Evolutionary conservation across 2,888 invertebrate species (phyloP), one percentile per base, ranked within the genome.

Genomic region (Athrips mouffetella): DNA sequence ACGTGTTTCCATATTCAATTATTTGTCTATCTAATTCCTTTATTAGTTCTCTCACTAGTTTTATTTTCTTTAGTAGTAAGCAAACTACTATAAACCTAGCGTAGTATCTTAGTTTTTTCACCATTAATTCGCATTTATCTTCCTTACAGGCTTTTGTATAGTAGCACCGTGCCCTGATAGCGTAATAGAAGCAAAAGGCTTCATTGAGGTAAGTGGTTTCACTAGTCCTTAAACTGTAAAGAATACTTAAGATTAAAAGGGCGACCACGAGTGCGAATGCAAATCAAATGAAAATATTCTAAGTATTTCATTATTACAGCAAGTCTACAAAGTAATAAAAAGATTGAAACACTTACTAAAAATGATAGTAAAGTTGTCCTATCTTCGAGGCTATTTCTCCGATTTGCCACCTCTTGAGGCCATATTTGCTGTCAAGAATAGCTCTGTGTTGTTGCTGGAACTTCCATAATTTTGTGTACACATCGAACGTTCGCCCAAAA

Each of bases 361-460:
- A 98, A 87, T 98, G 98, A 82, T 98, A 98, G 86, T 98, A 98
- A 23, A 98, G 93, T 86, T 98, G 98, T 59, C 98, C 98, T 75
- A 98, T 98, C 90, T 98, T 98, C 47, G 98, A 98, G 42, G 98
- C 98, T 59, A 98, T 98, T 88, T 98, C 98, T 47, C 98, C 98
- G 65, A 98, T 98, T 86, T 98, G 98, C 98, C 98, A 98, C 63
- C 98, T 89, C 75, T 98, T 98, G 65, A 98, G 89, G 25, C 97
- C 97, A 82, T 98, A 98, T 83, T 97, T 97, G 55, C 92, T 92
- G 80, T 98, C 98, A 62, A 98, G 89, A 54, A 97, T 91, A 79
- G 93, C 92, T 85, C 98, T 92, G 85, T 98, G 97, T 76, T 97
- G 97, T 77, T 98, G 98, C 82, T 98, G 98, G 80, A 97, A 98